A percentile compares a stretch with the other conserved stretches of the same genome.
phyloP scores from a whole-genome alignment of 1,140 invertebrate genomes.

The Asbolus verrucosus region DNA sequence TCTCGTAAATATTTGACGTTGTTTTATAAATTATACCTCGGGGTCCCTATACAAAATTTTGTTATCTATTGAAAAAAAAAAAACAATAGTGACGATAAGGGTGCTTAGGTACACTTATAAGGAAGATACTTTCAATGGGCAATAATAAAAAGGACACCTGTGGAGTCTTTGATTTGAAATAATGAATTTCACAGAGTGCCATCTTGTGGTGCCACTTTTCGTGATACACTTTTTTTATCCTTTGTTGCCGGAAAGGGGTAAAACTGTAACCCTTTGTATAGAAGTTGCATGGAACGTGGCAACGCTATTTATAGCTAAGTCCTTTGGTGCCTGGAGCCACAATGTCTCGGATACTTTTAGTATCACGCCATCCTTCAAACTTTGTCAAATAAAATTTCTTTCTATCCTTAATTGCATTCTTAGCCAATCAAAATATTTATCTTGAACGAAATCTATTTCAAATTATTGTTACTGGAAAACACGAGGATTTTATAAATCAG shows the following conservation, averaged over 20 bases:
- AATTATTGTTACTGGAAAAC: slow-evolving; percentile 8
- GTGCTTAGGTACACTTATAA: no score
- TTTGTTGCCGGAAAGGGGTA: no score
- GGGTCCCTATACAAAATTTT: no score
- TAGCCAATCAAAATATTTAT: slow-evolving; percentile 20
- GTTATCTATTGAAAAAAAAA: no score
- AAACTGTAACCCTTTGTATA: no score
- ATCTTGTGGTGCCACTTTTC: no score
- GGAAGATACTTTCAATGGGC: no score
- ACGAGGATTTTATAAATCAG: slow-evolving; percentile 36
- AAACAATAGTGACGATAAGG: no score
- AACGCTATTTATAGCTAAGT: slow-evolving; percentile 9
- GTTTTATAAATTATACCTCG: slow-evolving; percentile 36
- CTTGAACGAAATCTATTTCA: slow-evolving; percentile 20
- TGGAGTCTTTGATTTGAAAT: no score
- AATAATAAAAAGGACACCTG: no score
- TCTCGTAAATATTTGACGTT: slow-evolving; percentile 29
- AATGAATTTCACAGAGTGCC: no score
- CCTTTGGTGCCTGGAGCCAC: slow-evolving; percentile 15
- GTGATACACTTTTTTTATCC: no score
- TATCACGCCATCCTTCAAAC: not conserved
- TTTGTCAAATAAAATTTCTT: not conserved
- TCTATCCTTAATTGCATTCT: slow-evolving; percentile 14
- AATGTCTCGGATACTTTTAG: slow-evolving; percentile 2
- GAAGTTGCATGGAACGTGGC: not conserved